Base-by-base conservation (phyloP, 1,140 invertebrate species). In the Macrobrachium rosenbergii region DNA sequence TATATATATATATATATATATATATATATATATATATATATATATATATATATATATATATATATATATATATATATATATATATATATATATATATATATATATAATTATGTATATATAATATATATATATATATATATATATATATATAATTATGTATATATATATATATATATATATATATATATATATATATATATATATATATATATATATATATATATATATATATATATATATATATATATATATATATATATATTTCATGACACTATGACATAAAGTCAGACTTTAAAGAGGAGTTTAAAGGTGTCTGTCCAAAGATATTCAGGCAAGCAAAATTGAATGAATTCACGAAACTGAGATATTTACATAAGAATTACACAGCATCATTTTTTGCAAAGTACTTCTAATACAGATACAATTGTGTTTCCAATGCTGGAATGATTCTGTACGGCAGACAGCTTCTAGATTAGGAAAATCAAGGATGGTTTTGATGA, bases 11-110 rank as follows among this genome's bases (percentile, higher is more conserved):
- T 77, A 17, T 77, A 77, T 77, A 45, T 77, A 43, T 77, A 17
- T 77, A 43, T 77, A 43, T 77, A 43, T 77, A 21, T 77, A 43
- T 77, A 43, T 77, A 77, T 77, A 43, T 77, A 77, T 77, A 43
- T 77, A 43, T 77, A 43, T 77, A 43, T 77, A 77, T 77, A 43
- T 77, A 77, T 77, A 43, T 77, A 77, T 77, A 43, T 77, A 43
- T 77, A 43, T 77, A 43, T 77, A 43, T 77, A 43, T 52, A 77
- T 52, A 43, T 77, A 43, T 77, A 43, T 77, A 43, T 77, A 43
- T 77, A 43, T 77, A 77, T 77, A 43, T 77, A 43, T 77, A 28
- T 77, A 28, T 77, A 28, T 77, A 28, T 77, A 28, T 77, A 28
- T 77, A 28, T 77, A 28, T 77, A 28, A 43, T 14, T 77, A 28